These are phyloP conservation scores for Muscicapa striata DNA, from an alignment of 2,797 vertebrate species.

Conservation along the genomic window DNA sequence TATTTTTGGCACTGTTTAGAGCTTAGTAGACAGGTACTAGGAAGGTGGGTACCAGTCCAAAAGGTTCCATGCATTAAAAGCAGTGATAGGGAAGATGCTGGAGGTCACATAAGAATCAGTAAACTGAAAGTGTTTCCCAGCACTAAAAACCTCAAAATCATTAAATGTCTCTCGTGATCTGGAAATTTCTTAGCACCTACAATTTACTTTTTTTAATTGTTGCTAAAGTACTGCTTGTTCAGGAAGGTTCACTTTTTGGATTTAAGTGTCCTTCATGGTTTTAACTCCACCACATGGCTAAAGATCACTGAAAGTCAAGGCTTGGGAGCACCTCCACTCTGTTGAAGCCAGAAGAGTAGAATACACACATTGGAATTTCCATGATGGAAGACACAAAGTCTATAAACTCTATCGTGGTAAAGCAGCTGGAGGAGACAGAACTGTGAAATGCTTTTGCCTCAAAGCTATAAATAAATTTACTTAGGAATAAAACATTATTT, in stretches of 20 bases:
- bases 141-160: neutral
- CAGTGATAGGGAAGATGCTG: neutral
- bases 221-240: neutral
- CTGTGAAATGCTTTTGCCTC: neutral
- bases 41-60: neutral
- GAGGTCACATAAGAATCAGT: neutral
- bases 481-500: slow-evolving; percentile 14
- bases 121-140: neutral
- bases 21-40: neutral
- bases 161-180: neutral
- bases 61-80: neutral
- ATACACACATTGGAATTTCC: neutral
- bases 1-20: neutral
- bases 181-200: neutral
- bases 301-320: neutral
- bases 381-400: neutral
- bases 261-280: neutral
- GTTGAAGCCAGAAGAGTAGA: neutral
- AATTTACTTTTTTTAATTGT: neutral
- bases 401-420: neutral
- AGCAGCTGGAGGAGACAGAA: slow-evolving; percentile 10
- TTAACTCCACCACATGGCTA: neutral
- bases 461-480: neutral
- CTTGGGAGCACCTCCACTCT: neutral
- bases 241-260: neutral